phyloP scores from a whole-genome alignment of 2,797 vertebrate genomes.

The Cryptoblepharus egeriae region DNA sequence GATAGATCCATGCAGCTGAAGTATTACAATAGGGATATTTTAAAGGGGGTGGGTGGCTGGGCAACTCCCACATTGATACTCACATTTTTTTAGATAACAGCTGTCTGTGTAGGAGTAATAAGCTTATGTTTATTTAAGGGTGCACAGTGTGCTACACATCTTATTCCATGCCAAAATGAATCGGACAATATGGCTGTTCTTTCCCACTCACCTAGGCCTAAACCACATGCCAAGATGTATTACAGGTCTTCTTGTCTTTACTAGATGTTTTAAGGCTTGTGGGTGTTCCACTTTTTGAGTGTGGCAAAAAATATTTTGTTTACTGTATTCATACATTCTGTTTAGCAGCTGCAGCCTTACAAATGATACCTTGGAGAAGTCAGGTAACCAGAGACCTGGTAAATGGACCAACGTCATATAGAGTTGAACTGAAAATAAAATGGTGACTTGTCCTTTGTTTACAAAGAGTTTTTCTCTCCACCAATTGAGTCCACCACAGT shows the following conservation, averaged over 20 bases:
- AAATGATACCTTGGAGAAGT: slow-evolving; percentile 13
- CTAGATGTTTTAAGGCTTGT: not conserved
- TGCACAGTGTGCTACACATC: not conserved
- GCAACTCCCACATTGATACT: not conserved
- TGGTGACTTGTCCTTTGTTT: not conserved
- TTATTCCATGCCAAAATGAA: not conserved
- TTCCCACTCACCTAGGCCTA: not conserved
- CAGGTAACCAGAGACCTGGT: not conserved
- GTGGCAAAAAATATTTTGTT: slow-evolving; percentile 1
- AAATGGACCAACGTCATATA: not conserved
- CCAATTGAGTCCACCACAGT: slow-evolving; percentile 14
- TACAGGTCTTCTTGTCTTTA: not conserved
- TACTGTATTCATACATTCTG: not conserved
- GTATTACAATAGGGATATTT: no score
- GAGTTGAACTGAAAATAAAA: slow-evolving; percentile 38
- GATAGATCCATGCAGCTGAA: not conserved
- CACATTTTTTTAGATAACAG: not conserved
- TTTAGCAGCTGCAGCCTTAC: not conserved
- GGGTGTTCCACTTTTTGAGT: not conserved
- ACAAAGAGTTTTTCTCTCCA: not conserved
- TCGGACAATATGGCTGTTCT: not conserved
- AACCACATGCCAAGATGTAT: not conserved
- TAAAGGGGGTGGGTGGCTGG: no score
- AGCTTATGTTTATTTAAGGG: not conserved
- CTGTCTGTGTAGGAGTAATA: not conserved